A percentile compares a stretch with the other conserved stretches of the same genome.
These are phyloP conservation scores for Fragum fragum DNA, from an alignment of 2,888 invertebrate genomes.

Conservation along the genomic window DNA sequence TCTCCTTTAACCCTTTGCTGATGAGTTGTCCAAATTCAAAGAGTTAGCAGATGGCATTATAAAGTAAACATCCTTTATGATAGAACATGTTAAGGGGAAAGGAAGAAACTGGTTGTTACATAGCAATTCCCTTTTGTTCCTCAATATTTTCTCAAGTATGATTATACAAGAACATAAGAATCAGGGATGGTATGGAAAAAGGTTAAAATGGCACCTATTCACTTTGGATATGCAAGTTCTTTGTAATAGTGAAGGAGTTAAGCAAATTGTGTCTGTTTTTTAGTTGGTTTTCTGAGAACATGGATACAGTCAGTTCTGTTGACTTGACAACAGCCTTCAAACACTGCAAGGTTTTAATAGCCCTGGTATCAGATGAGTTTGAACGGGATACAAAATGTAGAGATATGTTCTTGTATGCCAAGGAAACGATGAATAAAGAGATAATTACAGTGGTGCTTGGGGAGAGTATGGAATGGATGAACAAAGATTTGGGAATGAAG, in stretches of 20 bases:
- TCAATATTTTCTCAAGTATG: background rate
- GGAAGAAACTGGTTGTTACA: background rate
- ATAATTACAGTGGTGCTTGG: conserved; percentile 78
- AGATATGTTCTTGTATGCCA: conserved; percentile 79
- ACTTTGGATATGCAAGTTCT: no score
- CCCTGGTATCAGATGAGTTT: conserved; percentile 83
- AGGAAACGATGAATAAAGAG: conserved; percentile 80
- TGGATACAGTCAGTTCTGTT: conserved; percentile 69
- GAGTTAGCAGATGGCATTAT: no score
- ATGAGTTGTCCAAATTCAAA: no score
- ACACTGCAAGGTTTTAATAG: conserved; percentile 82
- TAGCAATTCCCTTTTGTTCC: no score
- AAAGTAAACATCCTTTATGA: no score
- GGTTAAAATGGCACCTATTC: no score
- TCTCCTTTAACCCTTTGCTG: no score
- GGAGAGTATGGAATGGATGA: conserved; percentile 77
- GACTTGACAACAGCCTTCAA: conserved; percentile 80
- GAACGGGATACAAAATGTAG: conserved; percentile 79
- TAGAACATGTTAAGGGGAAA: background rate
- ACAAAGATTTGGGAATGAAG: conserved; percentile 80
- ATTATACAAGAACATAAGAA: no score
- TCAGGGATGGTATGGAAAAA: no score
- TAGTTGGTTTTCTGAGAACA: conserved; percentile 80
- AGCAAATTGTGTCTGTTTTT: conserved; percentile 54
- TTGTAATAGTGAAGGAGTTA: no score